phyloP scores from a whole-genome alignment of 35 echinoderm and acorn worm genomes.

The Acanthaster planci region DNA sequence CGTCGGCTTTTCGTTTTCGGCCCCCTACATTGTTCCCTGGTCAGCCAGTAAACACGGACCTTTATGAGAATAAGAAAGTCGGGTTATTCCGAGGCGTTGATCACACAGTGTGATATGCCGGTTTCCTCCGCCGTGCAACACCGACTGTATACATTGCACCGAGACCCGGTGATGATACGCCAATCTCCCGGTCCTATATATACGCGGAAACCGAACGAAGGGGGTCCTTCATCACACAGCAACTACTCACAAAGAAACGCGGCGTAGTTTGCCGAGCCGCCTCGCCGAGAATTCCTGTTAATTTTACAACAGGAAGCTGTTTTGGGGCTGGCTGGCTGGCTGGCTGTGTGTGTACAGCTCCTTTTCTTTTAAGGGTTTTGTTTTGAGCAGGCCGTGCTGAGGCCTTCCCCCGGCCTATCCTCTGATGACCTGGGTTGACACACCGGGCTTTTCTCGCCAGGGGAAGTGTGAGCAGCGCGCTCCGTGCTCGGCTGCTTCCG shows the following conservation, averaged over 20 bases:
- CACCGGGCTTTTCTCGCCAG: neutral
- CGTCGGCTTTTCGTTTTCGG: neutral
- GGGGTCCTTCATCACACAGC: neutral
- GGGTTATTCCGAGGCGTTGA: slow-evolving; percentile 10
- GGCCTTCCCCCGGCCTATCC: neutral
- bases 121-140: slow-evolving; percentile 2
- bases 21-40: neutral
- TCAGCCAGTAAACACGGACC: neutral
- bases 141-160: slow-evolving; percentile 1
- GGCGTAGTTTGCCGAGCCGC: neutral
- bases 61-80: neutral
- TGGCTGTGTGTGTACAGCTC: neutral
- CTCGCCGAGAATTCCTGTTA: slow-evolving; percentile 11
- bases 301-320: slow-evolving; percentile 14
- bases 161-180: neutral
- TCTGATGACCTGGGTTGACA: neutral
- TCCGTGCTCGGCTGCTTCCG: slow-evolving; percentile 5
- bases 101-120: neutral
- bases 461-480: slow-evolving; percentile 12
- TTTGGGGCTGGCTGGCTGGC: neutral
- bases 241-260: neutral
- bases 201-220: neutral
- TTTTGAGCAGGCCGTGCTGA: slow-evolving; percentile 6
- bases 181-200: neutral
- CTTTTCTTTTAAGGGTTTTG: too few species aligned